Percentiles rank a stretch among this genome's conserved stretches.
Evolutionary conservation across 2,888 invertebrate species (phyloP).

Genomic region (Hydropsyche betteni): DNA sequence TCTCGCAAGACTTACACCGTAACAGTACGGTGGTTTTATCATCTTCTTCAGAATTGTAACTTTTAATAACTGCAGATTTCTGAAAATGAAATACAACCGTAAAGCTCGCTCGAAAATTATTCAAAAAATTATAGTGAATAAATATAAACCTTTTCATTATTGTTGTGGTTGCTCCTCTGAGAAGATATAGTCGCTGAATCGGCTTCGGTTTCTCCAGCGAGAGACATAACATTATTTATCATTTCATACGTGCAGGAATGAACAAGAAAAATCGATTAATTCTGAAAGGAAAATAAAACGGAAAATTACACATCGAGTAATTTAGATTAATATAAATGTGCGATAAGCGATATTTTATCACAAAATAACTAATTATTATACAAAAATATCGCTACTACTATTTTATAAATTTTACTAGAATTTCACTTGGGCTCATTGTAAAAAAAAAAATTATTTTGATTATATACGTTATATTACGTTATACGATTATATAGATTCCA

Average conservation of each 20-base stretch:
- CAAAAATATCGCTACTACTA: no score
- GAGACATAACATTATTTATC: conserved; percentile 64
- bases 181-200: conserved; percentile 67
- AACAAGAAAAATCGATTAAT: neutral
- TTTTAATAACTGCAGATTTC: conserved; percentile 43
- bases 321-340: neutral
- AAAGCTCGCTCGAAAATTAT: neutral
- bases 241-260: conserved; percentile 10
- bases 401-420: no score
- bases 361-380: no score
- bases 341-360: neutral
- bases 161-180: conserved; percentile 52
- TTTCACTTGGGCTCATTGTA: no score
- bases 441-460: no score
- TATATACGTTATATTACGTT: no score
- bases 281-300: neutral
- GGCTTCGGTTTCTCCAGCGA: conserved; percentile 68
- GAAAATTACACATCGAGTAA: neutral
- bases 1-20: conserved; percentile 83
- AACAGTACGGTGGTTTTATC: conserved; percentile 64
- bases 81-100: conserved; percentile 32
- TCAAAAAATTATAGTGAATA: neutral
- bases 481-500: no score
- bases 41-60: conserved; percentile 57
- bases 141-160: conserved; percentile 50